Percentiles rank a stretch among this genome's conserved stretches.
phyloP scores from a whole-genome alignment of 2,797 vertebrate genomes.

The Pogonophryne albipinna region DNA sequence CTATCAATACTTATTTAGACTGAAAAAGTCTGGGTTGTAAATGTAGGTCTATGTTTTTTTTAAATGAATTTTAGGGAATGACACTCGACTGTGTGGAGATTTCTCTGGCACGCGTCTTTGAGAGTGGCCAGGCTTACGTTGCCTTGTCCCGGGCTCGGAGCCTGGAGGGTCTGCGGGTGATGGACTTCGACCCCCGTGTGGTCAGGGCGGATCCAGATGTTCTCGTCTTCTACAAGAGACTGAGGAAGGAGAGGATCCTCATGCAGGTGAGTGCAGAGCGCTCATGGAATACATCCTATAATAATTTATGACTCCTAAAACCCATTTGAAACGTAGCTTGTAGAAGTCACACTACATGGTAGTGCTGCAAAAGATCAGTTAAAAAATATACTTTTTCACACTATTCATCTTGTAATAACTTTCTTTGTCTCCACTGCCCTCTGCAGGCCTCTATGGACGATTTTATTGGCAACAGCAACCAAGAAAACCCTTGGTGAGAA shows the following conservation, averaged over 20 bases:
- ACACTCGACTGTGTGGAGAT: slow-evolving; percentile 97
- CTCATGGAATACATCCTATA: no score
- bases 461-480: slow-evolving; percentile 73
- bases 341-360: background rate
- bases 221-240: slow-evolving; percentile 88
- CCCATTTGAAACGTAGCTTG: background rate
- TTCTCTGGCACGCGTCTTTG: slow-evolving; percentile 95
- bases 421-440: slow-evolving; percentile 14
- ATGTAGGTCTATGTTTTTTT: background rate
- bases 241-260: slow-evolving; percentile 85
- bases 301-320: background rate
- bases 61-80: slow-evolving; percentile 88
- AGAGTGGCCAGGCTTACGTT: slow-evolving; percentile 95
- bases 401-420: background rate
- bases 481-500: slow-evolving; percentile 74
- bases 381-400: background rate
- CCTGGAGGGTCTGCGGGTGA: slow-evolving; percentile 91
- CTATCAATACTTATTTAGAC: background rate
- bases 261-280: slow-evolving; percentile 80
- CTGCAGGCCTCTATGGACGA: slow-evolving; percentile 83
- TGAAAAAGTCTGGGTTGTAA: background rate
- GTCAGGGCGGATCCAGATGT: slow-evolving; percentile 92
- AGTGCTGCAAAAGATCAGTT: background rate
- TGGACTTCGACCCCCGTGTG: slow-evolving; percentile 92
- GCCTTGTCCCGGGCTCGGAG: slow-evolving; percentile 93